Percentiles rank a stretch among this genome's conserved stretches.
These are phyloP conservation scores for Drosophila anceps DNA, from an alignment of 2,888 invertebrate species.

Conservation along the genomic window DNA sequence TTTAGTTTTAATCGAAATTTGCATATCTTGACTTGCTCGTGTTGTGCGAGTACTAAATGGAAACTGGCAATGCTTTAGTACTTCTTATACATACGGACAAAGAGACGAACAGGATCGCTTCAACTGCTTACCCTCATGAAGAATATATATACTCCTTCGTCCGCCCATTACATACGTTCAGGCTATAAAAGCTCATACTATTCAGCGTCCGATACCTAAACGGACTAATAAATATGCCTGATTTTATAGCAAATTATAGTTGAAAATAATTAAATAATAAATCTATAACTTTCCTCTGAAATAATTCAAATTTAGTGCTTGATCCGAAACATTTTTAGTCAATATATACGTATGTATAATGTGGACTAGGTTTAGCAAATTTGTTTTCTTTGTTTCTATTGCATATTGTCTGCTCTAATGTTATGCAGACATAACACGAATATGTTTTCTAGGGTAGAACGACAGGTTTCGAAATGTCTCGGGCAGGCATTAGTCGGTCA, in stretches of 20 bases:
- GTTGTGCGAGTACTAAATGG: not conserved
- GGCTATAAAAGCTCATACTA: not conserved
- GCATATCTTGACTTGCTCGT: not conserved
- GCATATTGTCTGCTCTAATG: not conserved
- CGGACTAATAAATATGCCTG: not conserved
- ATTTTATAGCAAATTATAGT: not conserved
- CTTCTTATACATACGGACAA: no score
- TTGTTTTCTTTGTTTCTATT: not conserved
- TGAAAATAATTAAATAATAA: not conserved
- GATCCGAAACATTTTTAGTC: not conserved
- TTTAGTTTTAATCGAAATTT: not conserved
- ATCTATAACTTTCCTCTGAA: not conserved
- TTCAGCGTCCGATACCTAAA: not conserved
- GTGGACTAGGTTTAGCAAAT: not conserved
- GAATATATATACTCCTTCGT: not conserved
- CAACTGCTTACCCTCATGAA: not conserved
- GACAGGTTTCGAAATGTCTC: constrained; percentile 17
- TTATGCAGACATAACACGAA: not conserved
- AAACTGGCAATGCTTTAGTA: not conserved
- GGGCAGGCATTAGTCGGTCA: constrained; percentile 16
- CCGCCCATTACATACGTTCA: not conserved
- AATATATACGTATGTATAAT: not conserved
- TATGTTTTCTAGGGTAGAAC: not conserved
- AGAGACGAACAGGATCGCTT: not conserved
- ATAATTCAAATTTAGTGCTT: not conserved